Evolutionary conservation across 2,888 invertebrate species (phyloP).

Genomic region (Leucoma salicis): DNA sequence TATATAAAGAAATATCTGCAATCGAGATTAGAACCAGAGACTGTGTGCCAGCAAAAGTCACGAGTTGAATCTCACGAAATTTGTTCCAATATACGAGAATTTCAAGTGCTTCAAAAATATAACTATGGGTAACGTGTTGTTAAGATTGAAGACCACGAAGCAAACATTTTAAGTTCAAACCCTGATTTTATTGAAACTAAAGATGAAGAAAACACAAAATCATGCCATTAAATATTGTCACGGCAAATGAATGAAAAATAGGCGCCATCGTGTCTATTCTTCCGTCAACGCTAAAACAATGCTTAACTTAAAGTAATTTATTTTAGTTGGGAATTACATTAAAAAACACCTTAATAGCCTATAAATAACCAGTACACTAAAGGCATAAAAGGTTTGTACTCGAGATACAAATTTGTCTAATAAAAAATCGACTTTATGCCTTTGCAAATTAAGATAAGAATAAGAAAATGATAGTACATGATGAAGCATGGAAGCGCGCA

Average conservation of each 20-base stretch:
- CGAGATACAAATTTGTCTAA: constrained; percentile 24
- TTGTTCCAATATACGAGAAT: too few species aligned
- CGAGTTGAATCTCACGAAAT: too few species aligned
- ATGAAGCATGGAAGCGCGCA: constrained; percentile 58
- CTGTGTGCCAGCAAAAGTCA: too few species aligned
- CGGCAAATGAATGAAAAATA: constrained; percentile 55
- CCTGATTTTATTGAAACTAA: too few species aligned
- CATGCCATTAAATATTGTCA: too few species aligned
- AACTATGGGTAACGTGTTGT: too few species aligned
- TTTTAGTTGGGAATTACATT: constrained; percentile 4
- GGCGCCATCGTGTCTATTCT: constrained; percentile 63
- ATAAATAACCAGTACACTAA: constrained; percentile 4
- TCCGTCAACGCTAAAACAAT: constrained; percentile 64
- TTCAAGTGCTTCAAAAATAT: too few species aligned
- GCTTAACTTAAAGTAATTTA: constrained; percentile 31
- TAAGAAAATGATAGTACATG: constrained; percentile 24
- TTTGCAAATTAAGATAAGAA: constrained; percentile 28
- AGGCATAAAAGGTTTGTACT: constrained; percentile 13
- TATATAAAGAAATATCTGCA: too few species aligned
- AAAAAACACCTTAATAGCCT: constrained; percentile 30
- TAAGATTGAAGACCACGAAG: too few species aligned
- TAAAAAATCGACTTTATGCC: constrained; percentile 36
- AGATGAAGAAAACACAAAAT: too few species aligned
- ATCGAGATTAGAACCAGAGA: too few species aligned
- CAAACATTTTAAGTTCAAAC: too few species aligned